Evolutionary conservation across 2,797 vertebrate genomes (phyloP).

Genomic region (Gymnoscopelus microlampas): DNA sequence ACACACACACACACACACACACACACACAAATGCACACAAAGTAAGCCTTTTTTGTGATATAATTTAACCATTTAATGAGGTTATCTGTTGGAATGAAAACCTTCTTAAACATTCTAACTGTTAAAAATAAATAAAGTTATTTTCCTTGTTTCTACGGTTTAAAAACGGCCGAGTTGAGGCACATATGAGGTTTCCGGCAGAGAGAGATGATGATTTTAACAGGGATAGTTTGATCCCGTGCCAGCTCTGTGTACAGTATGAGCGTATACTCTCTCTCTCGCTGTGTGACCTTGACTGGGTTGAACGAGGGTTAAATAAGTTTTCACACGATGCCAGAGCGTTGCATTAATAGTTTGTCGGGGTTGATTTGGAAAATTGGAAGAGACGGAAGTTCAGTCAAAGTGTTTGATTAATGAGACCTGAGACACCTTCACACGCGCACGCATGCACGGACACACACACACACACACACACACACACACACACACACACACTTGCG

Average conservation of each 20-base stretch:
- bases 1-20: constrained; percentile 77
- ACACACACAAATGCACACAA: constrained; percentile 67
- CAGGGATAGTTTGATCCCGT: constrained; percentile 95
- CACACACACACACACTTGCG: too few relatives aligned
- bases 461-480: too few relatives aligned
- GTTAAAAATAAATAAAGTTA: too few relatives aligned
- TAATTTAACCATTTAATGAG: too few relatives aligned
- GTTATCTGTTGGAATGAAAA: too few relatives aligned
- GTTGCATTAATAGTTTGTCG: constrained; percentile 96
- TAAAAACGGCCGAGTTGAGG: too few relatives aligned
- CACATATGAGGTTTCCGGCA: too few relatives aligned
- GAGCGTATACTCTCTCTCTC: constrained; percentile 89
- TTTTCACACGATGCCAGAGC: constrained; percentile 91
- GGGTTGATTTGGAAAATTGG: constrained; percentile 94
- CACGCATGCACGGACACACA: constrained; percentile 1
- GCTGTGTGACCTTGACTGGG: constrained; percentile 92
- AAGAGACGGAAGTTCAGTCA: constrained; percentile 92
- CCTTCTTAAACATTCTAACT: too few relatives aligned
- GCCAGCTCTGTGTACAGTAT: constrained; percentile 84
- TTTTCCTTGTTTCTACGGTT: too few relatives aligned
- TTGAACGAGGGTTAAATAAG: constrained; percentile 99
- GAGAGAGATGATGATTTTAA: constrained; percentile 73
- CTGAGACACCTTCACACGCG: constrained; percentile 78
- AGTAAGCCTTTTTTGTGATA: too few relatives aligned
- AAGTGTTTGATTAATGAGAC: constrained; percentile 95